Conservation (phyloP, 2,797 vertebrate species). For the Phrynocephalus vlangalii region DNA sequence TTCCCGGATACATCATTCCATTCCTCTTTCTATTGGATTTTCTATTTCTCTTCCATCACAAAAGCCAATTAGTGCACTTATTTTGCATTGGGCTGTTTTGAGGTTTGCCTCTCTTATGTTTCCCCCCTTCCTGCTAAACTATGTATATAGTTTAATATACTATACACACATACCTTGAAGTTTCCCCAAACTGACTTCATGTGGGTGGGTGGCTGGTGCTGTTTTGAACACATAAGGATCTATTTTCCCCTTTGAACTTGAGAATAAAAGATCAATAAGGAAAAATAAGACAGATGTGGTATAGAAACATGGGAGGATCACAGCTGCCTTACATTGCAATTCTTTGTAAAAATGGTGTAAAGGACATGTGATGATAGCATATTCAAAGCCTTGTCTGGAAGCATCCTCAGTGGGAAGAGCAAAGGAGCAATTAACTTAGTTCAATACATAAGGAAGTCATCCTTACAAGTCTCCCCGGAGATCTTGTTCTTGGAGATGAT, state of each 20-base stretch:
- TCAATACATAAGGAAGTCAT: constrained; percentile 16
- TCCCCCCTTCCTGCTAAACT: no score
- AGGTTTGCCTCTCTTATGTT: no score
- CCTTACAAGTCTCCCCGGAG: not conserved
- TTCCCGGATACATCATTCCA: not conserved
- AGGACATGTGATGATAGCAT: not conserved
- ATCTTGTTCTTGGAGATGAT: not conserved
- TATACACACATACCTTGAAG: no score
- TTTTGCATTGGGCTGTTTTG: no score
- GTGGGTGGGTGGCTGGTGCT: no score
- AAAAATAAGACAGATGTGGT: not conserved
- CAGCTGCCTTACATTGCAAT: not conserved
- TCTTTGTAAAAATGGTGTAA: not conserved
- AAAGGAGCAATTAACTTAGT: not conserved
- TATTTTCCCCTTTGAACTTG: not conserved
- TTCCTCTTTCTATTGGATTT: not conserved
- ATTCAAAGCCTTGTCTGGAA: not conserved
- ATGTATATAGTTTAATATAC: no score
- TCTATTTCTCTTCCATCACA: not conserved
- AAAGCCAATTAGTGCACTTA: no score
- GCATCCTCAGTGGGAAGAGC: not conserved
- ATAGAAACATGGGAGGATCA: not conserved
- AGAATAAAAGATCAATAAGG: not conserved
- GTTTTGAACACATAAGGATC: no score
- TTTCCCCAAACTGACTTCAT: no score